Evolutionary conservation across 2,113 vertebrate genomes (phyloP).

Genomic region (Cynopterus brachyotis): DNA sequence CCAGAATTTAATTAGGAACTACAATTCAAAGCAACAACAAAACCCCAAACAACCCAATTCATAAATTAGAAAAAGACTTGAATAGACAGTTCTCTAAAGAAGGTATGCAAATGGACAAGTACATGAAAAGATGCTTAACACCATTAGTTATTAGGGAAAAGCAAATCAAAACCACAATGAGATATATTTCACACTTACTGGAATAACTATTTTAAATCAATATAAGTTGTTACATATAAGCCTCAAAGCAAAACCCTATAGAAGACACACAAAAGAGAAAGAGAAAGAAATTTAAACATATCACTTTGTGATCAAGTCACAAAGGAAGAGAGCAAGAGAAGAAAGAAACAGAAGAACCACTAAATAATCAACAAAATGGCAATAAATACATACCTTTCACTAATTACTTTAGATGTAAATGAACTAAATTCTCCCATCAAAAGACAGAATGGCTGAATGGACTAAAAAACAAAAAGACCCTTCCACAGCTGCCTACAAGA

Average conservation of each 20-base stretch:
- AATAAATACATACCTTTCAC: not conserved
- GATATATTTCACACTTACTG: not conserved
- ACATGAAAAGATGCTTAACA: not conserved
- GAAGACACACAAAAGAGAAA: not conserved
- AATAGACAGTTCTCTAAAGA: not conserved
- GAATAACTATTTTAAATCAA: not conserved
- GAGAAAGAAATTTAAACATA: not conserved
- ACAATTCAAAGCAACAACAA: not conserved
- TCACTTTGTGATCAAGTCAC: not conserved
- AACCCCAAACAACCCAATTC: not conserved
- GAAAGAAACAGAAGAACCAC: not conserved
- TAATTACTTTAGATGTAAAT: not conserved
- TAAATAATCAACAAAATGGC: not conserved
- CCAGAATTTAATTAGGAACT: not conserved
- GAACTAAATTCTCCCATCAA: not conserved
- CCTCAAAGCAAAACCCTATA: not conserved
- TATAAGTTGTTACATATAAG: not conserved
- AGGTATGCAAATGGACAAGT: not conserved
- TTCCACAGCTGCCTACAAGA: not conserved
- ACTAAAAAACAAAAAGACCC: not conserved
- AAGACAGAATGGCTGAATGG: not conserved
- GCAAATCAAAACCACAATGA: not conserved
- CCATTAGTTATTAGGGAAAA: not conserved
- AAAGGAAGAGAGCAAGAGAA: not conserved
- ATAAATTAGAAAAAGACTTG: not conserved